A percentile compares a stretch with the other conserved stretches of the same genome.
Evolutionary conservation across 2,113 vertebrate species (phyloP).

Genomic region (Carlito syrichta): DNA sequence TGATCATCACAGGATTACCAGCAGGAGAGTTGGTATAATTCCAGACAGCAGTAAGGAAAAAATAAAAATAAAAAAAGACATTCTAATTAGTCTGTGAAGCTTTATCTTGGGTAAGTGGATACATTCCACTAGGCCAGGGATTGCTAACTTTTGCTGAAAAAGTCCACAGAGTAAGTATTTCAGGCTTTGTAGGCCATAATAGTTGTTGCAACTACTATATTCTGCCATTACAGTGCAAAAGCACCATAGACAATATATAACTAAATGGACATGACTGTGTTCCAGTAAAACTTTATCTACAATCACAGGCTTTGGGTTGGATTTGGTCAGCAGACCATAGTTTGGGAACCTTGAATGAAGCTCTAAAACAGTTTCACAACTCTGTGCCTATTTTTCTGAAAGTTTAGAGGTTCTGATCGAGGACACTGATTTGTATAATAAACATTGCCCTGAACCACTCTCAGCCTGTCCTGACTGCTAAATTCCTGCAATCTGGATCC

Average conservation of each 20-base stretch:
- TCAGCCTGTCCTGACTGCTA: not conserved
- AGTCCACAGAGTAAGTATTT: not conserved
- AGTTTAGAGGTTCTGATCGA: not conserved
- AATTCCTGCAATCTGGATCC: not conserved
- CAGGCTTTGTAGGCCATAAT: not conserved
- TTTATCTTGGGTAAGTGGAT: not conserved
- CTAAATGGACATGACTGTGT: not conserved
- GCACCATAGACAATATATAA: not conserved
- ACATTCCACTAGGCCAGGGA: not conserved
- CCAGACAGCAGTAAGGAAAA: not conserved
- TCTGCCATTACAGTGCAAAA: not conserved
- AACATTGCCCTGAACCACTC: not conserved
- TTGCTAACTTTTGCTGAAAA: not conserved
- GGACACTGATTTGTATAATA: not conserved
- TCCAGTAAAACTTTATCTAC: not conserved
- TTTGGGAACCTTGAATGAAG: not conserved
- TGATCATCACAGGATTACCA: not conserved
- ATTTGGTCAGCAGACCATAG: not conserved
- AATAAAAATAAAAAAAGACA: not conserved
- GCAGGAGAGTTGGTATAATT: not conserved
- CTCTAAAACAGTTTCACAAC: not conserved
- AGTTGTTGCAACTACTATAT: not conserved
- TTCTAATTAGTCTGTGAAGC: slow-evolving; percentile 6
- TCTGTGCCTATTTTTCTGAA: not conserved
- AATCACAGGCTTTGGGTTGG: not conserved